These are phyloP conservation scores for Dascillus cervinus DNA, from an alignment of 2,888 invertebrate genomes.

Conservation along the genomic window DNA sequence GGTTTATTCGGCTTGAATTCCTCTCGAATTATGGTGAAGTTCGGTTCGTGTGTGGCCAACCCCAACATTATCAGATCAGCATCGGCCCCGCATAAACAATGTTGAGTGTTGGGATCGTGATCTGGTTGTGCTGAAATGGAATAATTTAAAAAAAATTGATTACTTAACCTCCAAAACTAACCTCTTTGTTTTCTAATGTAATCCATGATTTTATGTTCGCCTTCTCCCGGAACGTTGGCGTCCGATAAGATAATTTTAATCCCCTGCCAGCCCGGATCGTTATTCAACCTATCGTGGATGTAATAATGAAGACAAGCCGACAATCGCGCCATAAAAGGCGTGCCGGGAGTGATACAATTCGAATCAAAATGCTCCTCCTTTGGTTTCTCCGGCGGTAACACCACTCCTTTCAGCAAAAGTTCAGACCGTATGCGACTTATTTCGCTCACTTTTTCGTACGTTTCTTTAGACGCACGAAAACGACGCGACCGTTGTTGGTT, in stretches of 20 bases:
- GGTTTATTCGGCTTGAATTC: constrained; percentile 98
- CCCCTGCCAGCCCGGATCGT: constrained; percentile 89
- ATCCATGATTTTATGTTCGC: constrained; percentile 99
- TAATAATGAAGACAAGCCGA: constrained; percentile 82
- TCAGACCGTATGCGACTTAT: constrained; percentile 73
- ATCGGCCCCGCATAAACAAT: constrained; percentile 97
- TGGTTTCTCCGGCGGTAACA: constrained; percentile 78
- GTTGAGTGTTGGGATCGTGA: constrained; percentile 96
- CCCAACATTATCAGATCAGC: constrained; percentile 98
- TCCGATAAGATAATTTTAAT: constrained; percentile 96
- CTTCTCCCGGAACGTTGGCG: constrained; percentile 96
- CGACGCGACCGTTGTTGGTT: constrained; percentile 97
- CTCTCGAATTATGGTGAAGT: constrained; percentile 97
- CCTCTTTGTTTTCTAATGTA: constrained; percentile 92
- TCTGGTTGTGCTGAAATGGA: constrained; percentile 67
- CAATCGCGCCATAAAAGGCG: constrained; percentile 91
- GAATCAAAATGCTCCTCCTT: constrained; percentile 95
- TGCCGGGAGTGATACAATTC: constrained; percentile 99
- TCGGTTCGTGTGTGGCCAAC: constrained; percentile 95
- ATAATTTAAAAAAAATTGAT: constrained; percentile 5
- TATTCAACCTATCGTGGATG: constrained; percentile 82
- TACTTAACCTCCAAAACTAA: constrained; percentile 30
- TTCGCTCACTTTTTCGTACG: constrained; percentile 79
- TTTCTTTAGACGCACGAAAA: constrained; percentile 94
- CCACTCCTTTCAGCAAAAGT: constrained; percentile 61